Evolutionary conservation across 2,888 invertebrate species (phyloP), one percentile per base, ranked within the genome.

Genomic region (Anoplius nigerrimus): DNA sequence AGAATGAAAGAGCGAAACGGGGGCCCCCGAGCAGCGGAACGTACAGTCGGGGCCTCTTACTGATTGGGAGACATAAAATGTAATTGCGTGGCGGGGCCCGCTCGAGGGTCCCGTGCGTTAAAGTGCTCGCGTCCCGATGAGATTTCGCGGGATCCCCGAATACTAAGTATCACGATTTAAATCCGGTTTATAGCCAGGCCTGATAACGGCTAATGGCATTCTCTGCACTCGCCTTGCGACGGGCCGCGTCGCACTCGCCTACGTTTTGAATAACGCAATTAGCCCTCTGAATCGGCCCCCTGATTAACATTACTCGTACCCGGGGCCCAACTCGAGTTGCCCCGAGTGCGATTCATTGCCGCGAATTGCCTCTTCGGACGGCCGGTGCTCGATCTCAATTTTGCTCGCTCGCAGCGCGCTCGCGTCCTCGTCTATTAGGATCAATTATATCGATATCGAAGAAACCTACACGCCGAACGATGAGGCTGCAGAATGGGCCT

Each of bases 381-480:
- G 21, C 52, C 43, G 27, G 51, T 18, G 46, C 22, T 52, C 18
- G 24, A 64, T 34, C 22, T 20, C 18, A 62, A 22, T 59, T 48
- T 15, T 57, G 55, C 45, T 52, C n/a, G 18, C 5, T 13, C 27
- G 56, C 56, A 77, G 62, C 62, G 52, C 52, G 51, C 46, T n/a
- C n/a, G 34, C 59, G 48, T 52, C 65, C 48, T 42, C 66, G 43
- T 48, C 69, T 75, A 72, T 77, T 77, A 74, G 66, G 67, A 71
- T 71, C 74, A 71, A 78, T 78, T 74, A 78, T 67, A 65, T 75
- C 66, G 67, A 72, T 78, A 72, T n/a, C 62, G 62, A 48, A 70
- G 65, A 72, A 69, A 73, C 61, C 58, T 43, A 66, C 51, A 61
- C 16, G 62, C 62, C 56, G 64, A 55, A 45, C 60, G 52, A 68